Base-by-base conservation (phyloP, 2,113 vertebrate genomes). In the Callopanchax toddi region DNA sequence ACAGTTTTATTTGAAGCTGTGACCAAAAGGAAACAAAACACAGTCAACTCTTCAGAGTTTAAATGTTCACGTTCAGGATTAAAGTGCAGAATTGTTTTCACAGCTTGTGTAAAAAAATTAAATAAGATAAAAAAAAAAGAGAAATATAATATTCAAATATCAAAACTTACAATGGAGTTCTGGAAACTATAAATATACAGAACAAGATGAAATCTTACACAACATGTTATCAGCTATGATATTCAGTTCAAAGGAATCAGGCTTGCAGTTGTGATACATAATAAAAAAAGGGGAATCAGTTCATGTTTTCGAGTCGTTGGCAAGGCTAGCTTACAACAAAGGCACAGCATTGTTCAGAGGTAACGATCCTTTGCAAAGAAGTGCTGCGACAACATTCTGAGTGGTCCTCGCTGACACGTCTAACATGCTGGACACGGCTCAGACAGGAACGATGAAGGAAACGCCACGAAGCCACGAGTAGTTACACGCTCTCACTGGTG, bases 41-140 rank as follows among this genome's bases (percentile, higher is more conserved):
- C 81, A 85, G 83, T 89, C 64, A 9, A 82, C 81, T 90, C 85
- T 87, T 89, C 76, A 72, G 73, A 86, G 78, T 89, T 76, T 81
- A 79, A 82, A 89, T 87, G 61, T 89, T 91, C 81, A 90, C 59
- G 67, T 89, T 84, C 84, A 88, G 72, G 84, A 89, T 85, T 93
- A 93, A 93, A 93, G 93, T 93, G 93, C 92, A 92, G 89, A 92
- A 91, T 90, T 68, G 75, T 86, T 90, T 93, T 93, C 93, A 93
- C 93, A 93, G 93, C 91, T 93, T 92, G 86, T 89, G 88, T 91
- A 90, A 84, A 89, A 88, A 85, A 80, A 78, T 86, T 78, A 87
- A 91, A 90, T 86, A 81, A 87, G 67, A 86, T 54, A 65, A 67
- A 51, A 59, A 72, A 55, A 49, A 56, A 65, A 63, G n/a, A 62